phyloP scores from a whole-genome alignment of 2,888 invertebrate species.

The Plemyria rubiginata region DNA sequence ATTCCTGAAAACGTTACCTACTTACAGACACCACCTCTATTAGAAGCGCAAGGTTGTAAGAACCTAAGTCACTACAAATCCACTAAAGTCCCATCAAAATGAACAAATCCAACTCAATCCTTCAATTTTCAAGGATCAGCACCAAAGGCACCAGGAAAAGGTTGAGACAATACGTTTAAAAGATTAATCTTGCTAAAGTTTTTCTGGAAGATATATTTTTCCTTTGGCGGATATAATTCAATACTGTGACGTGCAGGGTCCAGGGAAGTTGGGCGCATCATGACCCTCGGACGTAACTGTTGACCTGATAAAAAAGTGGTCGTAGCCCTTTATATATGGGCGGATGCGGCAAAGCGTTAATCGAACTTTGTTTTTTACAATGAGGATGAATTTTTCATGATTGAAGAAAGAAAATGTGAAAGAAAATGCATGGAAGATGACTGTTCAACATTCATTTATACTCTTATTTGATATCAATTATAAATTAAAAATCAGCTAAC shows the following conservation, averaged over 20 bases:
- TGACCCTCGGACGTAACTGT: constrained; percentile 63
- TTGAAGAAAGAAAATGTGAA: too few relatives aligned
- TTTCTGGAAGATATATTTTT: constrained; percentile 34
- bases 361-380: too few relatives aligned
- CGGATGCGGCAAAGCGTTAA: constrained; percentile 19
- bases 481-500: too few relatives aligned
- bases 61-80: constrained; percentile 28
- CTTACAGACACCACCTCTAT: neutral
- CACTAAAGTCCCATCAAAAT: constrained; percentile 26
- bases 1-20: neutral
- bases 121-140: constrained; percentile 13
- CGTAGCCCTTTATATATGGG: constrained; percentile 35
- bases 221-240: constrained; percentile 51
- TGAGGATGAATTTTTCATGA: too few relatives aligned
- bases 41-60: constrained; percentile 9
- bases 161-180: constrained; percentile 39
- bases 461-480: too few relatives aligned
- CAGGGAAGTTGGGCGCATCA: constrained; percentile 44
- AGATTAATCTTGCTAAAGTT: constrained; percentile 40
- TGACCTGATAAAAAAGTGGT: constrained; percentile 72
- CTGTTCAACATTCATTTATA: too few relatives aligned
- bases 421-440: too few relatives aligned
- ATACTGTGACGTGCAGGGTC: constrained; percentile 50
- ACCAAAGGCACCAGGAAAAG: constrained; percentile 33
- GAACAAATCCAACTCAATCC: constrained; percentile 26